Evolutionary conservation across 2,113 vertebrate genomes (phyloP), one percentile per base, ranked within the genome.

Genomic region (Vombatus ursinus): DNA sequence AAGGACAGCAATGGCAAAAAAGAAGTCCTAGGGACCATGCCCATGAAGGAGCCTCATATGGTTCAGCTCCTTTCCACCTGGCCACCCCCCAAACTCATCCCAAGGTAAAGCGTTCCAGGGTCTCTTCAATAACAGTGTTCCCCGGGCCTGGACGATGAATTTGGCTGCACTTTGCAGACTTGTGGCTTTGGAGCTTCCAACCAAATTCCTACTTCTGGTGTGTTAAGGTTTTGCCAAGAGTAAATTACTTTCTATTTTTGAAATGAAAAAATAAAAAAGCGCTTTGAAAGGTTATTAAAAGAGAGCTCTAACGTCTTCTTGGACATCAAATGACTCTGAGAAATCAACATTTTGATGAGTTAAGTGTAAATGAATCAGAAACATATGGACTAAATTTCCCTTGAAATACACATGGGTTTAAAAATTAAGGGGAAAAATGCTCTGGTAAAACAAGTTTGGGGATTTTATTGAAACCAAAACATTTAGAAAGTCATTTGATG

Each of bases 361-460:
- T 84, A 84, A 84, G 68, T 84, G 68, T 84, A 98, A 98, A 98
- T 94, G 97, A 98, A 97, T 98, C 97, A 97, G 97, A 98, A 98
- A 97, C 98, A 98, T 97, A 92, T 97, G 97, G 97, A 94, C 96
- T 96, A 97, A 97, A 98, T 98, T 98, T 97, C 97, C 97, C 97
- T 97, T 97, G 96, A 97, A 97, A 98, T 98, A 97, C 97, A 97
- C 97, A 97, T 98, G 97, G 93, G 97, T 97, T 97, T 98, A 96
- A 96, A 97, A 98, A 96, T 98, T 98, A 97, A 98, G 97, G 97
- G 95, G 95, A 97, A 97, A 97, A 96, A 95, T 97, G 96, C 92
- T 95, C 98, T 97, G 98, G 97, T 95, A 97, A 96, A 98, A 97
- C 97, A 96, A 97, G 97, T 98, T 98, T 93, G 96, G 95, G 95